These are phyloP conservation scores for Saguinus oedipus DNA, from an alignment of 2,797 vertebrate genomes.

Conservation along the genomic window DNA sequence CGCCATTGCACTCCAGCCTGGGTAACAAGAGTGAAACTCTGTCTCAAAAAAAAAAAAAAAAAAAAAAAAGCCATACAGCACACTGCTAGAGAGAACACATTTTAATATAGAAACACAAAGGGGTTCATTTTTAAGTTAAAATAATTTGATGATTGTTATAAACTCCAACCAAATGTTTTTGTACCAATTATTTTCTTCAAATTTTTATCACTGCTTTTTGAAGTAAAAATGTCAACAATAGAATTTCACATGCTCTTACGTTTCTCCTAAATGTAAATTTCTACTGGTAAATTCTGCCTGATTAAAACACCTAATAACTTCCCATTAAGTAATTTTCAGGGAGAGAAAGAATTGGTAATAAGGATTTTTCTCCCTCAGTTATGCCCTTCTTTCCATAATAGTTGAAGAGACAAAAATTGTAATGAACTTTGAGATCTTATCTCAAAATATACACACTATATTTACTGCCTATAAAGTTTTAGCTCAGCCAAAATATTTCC, in stretches of 20 bases:
- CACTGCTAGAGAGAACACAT: not conserved
- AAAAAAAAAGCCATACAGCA: not conserved
- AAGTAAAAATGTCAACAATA: not conserved
- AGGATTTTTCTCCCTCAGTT: not conserved
- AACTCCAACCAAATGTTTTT: not conserved
- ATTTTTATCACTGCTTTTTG: not conserved
- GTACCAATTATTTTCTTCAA: not conserved
- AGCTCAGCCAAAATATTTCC: not conserved
- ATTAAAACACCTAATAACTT: conserved; percentile 34
- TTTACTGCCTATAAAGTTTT: conserved; percentile 21
- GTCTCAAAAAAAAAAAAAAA: too few species aligned
- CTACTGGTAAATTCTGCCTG: not conserved
- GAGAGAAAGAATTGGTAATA: conserved; percentile 12
- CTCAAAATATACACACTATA: not conserved
- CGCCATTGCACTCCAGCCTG: too few species aligned
- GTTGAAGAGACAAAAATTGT: not conserved
- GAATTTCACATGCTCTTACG: not conserved
- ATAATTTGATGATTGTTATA: not conserved
- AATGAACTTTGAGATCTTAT: not conserved
- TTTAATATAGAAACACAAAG: not conserved
- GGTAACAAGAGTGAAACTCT: too few species aligned
- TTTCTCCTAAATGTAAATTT: conserved; percentile 29
- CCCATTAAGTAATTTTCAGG: conserved; percentile 31
- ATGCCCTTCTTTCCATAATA: not conserved
- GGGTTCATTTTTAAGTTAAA: not conserved